Evolutionary conservation across 2,797 vertebrate genomes (phyloP), one percentile per base, ranked within the genome.

Genomic region (Micrastur ruficollis): DNA sequence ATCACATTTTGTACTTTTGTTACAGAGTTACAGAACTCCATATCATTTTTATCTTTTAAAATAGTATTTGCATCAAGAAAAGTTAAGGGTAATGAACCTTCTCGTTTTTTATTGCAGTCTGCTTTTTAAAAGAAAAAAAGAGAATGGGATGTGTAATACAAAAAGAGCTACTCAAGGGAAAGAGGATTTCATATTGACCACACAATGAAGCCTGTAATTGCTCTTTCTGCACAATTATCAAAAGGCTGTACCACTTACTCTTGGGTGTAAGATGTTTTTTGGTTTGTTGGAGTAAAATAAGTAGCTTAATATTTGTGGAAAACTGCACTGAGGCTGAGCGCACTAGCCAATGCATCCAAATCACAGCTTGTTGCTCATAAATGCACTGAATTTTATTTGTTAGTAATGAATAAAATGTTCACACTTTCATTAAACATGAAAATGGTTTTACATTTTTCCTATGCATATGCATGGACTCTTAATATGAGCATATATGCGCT

Each of bases 341-440:
- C 38, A 56, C 32, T 32, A 42, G 38, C 5, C 14, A 90, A 9
- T 5, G 31, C 10, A 73, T 68, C 34, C 31, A 79, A 58, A 16
- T 31, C 50, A 52, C 10, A 88, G 26, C 7, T 38, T 72, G 14
- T 63, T 38, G 12, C 67, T 97, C 81, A 85, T 12, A 92, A 71
- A 34, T 53, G 7, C 31, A 22, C 17, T 59, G 31, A 13, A 4
- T 67, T 91, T 78, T 91, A 23, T 62, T 53, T 90, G 21, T 59
- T 82, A 78, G 20, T 91, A 47, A 76, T 34, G 59, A 89, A 89
- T 53, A 81, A 90, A 95, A 58, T 55, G 36, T 36, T 68, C 44
- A 66, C 21, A 42, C 9, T 93, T 96, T 91, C 66, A 67, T 86
- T 80, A 93, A 91, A 59, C 25, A 81, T 74, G 76, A 97, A 94